A percentile compares a stretch with the other conserved stretches of the same genome.
Conservation (phyloP, 2,888 invertebrate genomes). For the Amphipoea lucens region DNA sequence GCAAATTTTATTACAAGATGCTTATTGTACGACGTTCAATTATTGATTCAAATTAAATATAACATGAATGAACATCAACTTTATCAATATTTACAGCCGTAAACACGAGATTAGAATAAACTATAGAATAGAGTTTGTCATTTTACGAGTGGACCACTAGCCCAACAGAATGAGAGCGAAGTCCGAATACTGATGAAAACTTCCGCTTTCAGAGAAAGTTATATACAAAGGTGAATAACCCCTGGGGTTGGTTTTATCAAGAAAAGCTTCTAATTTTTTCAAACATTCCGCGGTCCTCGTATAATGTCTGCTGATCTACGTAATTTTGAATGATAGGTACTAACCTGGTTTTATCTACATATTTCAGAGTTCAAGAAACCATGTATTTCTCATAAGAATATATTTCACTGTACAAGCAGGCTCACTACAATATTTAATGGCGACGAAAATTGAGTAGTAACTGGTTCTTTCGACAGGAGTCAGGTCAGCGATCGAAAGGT, state of each 20-base stretch:
- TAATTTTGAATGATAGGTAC: slow-evolving; percentile 47
- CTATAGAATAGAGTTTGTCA: slow-evolving; percentile 19
- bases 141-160: slow-evolving; percentile 40
- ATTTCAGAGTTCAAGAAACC: slow-evolving; percentile 54
- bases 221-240: slow-evolving; percentile 62
- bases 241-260: slow-evolving; percentile 29
- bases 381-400: slow-evolving; percentile 46
- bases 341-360: slow-evolving; percentile 41
- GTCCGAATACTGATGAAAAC: slow-evolving; percentile 63
- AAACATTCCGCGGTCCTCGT: slow-evolving; percentile 22
- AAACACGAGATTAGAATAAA: not conserved
- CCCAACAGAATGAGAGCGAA: slow-evolving; percentile 58
- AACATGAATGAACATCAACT: not conserved
- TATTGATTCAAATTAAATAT: not conserved
- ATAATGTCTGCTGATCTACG: slow-evolving; percentile 31
- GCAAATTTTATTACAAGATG: not conserved
- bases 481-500: slow-evolving; percentile 44
- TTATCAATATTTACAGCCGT: not conserved
- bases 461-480: slow-evolving; percentile 28
- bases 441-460: slow-evolving; percentile 23
- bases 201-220: slow-evolving; percentile 65
- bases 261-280: slow-evolving; percentile 32
- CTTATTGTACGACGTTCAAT: not conserved
- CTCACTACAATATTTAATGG: slow-evolving; percentile 44
- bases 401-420: slow-evolving; percentile 50